Percentiles rank a stretch among this genome's conserved stretches.
Conservation (phyloP, 2,888 invertebrate genomes). For the Melolontha melolontha region DNA sequence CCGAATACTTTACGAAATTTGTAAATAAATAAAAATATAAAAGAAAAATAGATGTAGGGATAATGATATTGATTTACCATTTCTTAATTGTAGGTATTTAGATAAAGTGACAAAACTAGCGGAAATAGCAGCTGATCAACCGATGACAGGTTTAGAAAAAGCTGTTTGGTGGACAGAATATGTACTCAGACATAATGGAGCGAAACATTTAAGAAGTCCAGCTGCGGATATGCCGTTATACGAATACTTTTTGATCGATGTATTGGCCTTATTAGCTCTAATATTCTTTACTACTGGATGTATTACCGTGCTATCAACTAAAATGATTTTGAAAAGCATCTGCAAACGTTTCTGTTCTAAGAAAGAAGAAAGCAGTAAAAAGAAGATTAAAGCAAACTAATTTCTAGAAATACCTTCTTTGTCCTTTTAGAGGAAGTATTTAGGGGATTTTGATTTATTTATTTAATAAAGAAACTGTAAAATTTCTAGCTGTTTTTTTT, state of each 20-base stretch:
- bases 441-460: too few species aligned
- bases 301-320: background rate
- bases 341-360: constrained; percentile 14
- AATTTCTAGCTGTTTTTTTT: too few species aligned
- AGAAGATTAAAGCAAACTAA: constrained; percentile 15
- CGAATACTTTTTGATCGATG: constrained; percentile 49
- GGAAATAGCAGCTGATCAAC: constrained; percentile 47
- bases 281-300: background rate
- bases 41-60: too few species aligned
- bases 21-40: too few species aligned
- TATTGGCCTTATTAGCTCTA: constrained; percentile 36
- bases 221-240: constrained; percentile 46
- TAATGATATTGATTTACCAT: too few species aligned
- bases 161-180: constrained; percentile 51
- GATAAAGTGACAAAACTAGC: constrained; percentile 42
- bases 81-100: constrained; percentile 33
- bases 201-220: constrained; percentile 45
- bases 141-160: constrained; percentile 48
- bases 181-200: constrained; percentile 48
- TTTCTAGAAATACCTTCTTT: background rate
- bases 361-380: background rate
- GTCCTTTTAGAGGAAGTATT: too few species aligned
- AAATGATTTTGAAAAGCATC: constrained; percentile 3
- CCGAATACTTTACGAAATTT: too few species aligned
- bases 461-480: too few species aligned